Percentiles rank a stretch among this genome's conserved stretches.
Conservation (phyloP, 2,888 invertebrate species). For the Chalcosyrphus nemorum region DNA sequence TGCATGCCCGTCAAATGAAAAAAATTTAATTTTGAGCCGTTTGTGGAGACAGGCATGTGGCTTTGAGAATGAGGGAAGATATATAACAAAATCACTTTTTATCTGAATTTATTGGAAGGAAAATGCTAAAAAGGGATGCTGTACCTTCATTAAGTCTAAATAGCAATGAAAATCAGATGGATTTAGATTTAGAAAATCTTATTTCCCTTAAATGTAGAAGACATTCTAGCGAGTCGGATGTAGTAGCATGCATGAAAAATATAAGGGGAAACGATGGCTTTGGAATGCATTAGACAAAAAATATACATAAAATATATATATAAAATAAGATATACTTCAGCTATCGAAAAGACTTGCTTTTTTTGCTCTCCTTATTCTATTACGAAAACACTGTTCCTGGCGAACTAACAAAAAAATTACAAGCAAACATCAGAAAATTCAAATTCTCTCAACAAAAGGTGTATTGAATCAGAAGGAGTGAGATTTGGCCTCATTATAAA, state of each 20-base stretch:
- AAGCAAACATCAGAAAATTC: not conserved
- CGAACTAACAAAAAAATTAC: not conserved
- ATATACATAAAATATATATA: too few species aligned
- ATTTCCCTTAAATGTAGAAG: not conserved
- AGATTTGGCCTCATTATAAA: not conserved
- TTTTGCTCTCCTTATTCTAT: not conserved
- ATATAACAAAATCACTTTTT: not conserved
- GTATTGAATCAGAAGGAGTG: not conserved
- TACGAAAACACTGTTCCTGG: not conserved
- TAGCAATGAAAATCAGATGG: not conserved
- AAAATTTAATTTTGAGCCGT: too few species aligned
- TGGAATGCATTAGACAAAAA: too few species aligned
- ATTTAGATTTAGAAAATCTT: too few species aligned
- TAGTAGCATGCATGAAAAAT: not conserved
- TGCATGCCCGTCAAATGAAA: too few species aligned
- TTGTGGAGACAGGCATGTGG: not conserved
- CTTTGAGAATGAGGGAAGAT: not conserved
- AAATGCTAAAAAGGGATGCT: not conserved
- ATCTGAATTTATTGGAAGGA: not conserved
- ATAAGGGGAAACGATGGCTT: too few species aligned
- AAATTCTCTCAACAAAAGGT: not conserved
- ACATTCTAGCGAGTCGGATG: too few species aligned
- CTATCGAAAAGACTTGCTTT: not conserved
- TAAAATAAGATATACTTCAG: too few species aligned
- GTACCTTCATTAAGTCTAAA: not conserved